A percentile compares a stretch with the other conserved stretches of the same genome.
These are phyloP conservation scores for Lacerta bilineata DNA, from an alignment of 2,797 vertebrate species.

Conservation along the genomic window DNA sequence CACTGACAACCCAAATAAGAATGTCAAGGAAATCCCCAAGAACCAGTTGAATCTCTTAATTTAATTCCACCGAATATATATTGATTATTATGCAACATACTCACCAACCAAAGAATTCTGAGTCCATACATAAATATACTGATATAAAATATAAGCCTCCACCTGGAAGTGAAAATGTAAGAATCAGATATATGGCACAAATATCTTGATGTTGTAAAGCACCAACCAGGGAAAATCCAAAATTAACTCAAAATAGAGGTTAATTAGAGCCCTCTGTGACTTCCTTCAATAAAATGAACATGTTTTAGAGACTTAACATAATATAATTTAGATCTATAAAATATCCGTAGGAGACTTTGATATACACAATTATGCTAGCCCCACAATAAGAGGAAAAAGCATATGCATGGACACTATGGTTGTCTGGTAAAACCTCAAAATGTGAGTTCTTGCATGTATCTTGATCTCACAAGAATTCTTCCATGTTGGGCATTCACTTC, in stretches of 20 bases:
- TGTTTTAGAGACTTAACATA: not conserved
- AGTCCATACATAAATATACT: constrained; percentile 93
- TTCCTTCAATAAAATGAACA: not conserved
- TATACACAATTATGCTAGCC: constrained; percentile 2
- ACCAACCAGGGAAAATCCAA: not conserved
- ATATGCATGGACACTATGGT: not conserved
- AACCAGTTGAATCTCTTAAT: not conserved
- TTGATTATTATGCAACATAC: constrained; percentile 63
- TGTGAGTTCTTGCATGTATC: too few relatives aligned
- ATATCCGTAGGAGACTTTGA: not conserved
- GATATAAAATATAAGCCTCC: constrained; percentile 97
- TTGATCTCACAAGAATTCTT: too few relatives aligned
- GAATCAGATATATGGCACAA: not conserved
- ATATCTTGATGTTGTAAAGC: constrained; percentile 1
- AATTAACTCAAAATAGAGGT: not conserved
- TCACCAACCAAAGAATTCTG: constrained; percentile 95
- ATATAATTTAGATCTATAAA: not conserved
- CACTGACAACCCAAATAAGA: not conserved
- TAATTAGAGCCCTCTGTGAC: not conserved
- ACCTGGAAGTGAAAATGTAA: constrained; percentile 82
- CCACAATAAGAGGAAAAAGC: constrained; percentile 39
- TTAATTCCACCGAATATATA: not conserved
- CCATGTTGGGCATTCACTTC: too few relatives aligned
- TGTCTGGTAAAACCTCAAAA: too few relatives aligned
- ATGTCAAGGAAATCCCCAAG: not conserved